These are phyloP conservation scores for Clarias pachynema DNA, from an alignment of 2,797 vertebrate species.

Conservation along the genomic window DNA sequence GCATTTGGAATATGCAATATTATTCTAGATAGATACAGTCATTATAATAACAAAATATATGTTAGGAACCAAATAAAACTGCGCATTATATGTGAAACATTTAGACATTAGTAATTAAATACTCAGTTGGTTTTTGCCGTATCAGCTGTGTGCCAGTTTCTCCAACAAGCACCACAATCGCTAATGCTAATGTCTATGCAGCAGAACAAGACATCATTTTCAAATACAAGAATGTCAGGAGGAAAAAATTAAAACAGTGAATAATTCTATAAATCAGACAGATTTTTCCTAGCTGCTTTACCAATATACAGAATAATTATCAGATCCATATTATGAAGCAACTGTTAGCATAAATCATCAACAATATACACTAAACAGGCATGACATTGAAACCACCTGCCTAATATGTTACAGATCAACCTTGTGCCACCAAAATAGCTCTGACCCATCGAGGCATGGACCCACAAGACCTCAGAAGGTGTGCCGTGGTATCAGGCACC, in stretches of 20 bases:
- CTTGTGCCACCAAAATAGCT: too few species aligned
- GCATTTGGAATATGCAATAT: background rate
- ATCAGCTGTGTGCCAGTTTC: background rate
- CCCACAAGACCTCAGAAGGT: too few species aligned
- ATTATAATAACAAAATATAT: background rate
- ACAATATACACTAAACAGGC: background rate
- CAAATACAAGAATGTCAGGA: background rate
- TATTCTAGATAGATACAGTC: background rate
- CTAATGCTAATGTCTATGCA: background rate
- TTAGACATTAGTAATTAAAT: constrained; percentile 3
- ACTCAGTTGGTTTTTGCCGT: background rate
- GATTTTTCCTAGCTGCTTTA: constrained; percentile 21
- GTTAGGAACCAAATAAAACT: background rate
- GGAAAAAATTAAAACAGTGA: background rate
- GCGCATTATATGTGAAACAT: background rate
- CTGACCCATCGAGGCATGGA: too few species aligned
- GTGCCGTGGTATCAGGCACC: too few species aligned
- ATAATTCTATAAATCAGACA: constrained; percentile 25
- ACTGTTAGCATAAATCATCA: background rate
- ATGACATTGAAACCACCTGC: too few species aligned
- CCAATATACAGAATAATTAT: constrained; percentile 13
- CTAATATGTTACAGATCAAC: too few species aligned
- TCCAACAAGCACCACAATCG: background rate
- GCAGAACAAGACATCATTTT: background rate
- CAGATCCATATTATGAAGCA: background rate